Evolutionary conservation across 2,888 invertebrate genomes (phyloP).

Genomic region (Netelia fuscicornis): DNA sequence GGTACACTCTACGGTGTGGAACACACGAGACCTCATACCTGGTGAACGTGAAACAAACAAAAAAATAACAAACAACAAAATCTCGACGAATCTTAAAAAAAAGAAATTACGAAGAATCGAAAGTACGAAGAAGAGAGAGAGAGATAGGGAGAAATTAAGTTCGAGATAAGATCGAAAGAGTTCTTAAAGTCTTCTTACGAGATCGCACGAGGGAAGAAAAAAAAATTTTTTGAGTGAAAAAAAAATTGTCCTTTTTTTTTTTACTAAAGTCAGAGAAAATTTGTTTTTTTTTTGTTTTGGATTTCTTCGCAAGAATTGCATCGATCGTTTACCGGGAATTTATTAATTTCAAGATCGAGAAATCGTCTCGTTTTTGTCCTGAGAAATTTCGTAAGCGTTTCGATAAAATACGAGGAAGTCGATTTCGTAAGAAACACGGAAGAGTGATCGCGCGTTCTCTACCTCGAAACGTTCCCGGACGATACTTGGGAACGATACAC

Average conservation of each 20-base stretch:
- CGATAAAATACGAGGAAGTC: background rate
- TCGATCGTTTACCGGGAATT: background rate
- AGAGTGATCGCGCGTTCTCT: background rate
- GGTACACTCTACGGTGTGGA: conserved; percentile 80
- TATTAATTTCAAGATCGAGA: background rate
- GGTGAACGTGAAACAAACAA: conserved; percentile 56
- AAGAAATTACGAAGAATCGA: background rate
- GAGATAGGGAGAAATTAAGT: background rate
- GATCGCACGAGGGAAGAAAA: conserved; percentile 15
- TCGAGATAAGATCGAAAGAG: conserved; percentile 44
- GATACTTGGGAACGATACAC: background rate
- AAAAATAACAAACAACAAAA: background rate
- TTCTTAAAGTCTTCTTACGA: no score
- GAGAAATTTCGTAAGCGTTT: background rate
- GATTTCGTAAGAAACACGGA: background rate
- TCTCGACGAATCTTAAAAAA: background rate
- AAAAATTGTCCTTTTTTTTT: no score
- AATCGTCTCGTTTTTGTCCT: background rate
- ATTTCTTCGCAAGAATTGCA: no score
- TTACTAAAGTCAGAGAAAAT: no score
- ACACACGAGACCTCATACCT: conserved; percentile 64
- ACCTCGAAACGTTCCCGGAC: background rate
- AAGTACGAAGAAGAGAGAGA: background rate
- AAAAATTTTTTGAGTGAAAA: background rate
- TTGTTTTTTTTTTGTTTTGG: no score